Percentiles rank a stretch among this genome's conserved stretches.
Evolutionary conservation across 2,888 invertebrate species (phyloP).

Genomic region (Lycophotia porphyrea): DNA sequence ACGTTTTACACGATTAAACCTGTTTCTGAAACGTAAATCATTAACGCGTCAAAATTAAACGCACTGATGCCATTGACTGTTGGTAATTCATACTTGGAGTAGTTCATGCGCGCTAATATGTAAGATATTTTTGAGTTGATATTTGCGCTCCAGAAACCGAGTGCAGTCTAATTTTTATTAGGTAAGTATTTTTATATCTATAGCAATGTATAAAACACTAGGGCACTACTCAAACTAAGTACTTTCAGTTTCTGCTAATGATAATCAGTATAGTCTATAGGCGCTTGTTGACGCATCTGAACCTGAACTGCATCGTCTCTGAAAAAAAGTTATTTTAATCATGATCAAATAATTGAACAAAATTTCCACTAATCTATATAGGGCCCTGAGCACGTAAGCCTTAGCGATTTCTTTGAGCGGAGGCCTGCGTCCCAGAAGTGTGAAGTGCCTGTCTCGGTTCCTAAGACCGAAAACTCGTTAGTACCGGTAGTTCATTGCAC

Average conservation of each 20-base stretch:
- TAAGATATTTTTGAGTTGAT: background rate
- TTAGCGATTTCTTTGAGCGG: background rate
- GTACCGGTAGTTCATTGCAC: background rate
- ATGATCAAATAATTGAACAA: background rate
- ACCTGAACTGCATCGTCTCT: slow-evolving; percentile 32
- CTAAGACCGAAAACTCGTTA: background rate
- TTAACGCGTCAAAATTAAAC: background rate
- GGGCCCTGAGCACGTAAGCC: background rate
- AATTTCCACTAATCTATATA: background rate
- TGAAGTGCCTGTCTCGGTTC: background rate
- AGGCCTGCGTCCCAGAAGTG: background rate
- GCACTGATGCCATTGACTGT: background rate
- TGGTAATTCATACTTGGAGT: background rate
- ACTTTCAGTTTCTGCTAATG: background rate
- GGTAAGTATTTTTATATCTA: background rate
- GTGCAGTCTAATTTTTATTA: background rate
- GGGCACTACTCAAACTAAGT: slow-evolving; percentile 9
- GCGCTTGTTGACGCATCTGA: slow-evolving; percentile 47
- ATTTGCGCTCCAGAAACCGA: background rate
- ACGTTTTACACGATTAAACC: background rate
- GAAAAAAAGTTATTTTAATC: slow-evolving; percentile 14
- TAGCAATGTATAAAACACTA: slow-evolving; percentile 3
- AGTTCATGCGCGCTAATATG: background rate
- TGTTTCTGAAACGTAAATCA: background rate
- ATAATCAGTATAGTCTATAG: slow-evolving; percentile 42